Conservation (phyloP, 2,888 invertebrate genomes). For the Sinotaia quadrata region DNA sequence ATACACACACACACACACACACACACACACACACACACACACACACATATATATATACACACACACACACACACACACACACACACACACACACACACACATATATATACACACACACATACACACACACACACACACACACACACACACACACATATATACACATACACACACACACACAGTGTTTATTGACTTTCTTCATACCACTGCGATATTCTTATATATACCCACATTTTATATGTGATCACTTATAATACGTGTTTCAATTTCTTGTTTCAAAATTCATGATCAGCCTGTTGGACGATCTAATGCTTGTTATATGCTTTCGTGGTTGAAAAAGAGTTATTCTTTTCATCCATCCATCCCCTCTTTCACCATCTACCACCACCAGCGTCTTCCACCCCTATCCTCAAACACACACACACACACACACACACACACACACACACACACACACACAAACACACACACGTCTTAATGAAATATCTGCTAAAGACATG, state of each 20-base stretch:
- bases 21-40: constrained; percentile 4
- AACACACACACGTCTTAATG: too few species aligned
- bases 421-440: background rate
- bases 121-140: constrained; percentile 7
- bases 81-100: constrained; percentile 11
- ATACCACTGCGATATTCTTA: background rate
- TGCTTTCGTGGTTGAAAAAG: too few species aligned
- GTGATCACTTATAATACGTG: too few species aligned
- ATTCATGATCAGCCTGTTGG: too few species aligned
- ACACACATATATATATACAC: background rate
- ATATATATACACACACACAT: background rate
- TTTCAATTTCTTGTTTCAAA: too few species aligned
- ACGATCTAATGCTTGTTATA: too few species aligned
- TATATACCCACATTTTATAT: background rate
- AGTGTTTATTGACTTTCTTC: background rate
- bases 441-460: background rate
- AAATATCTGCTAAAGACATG: too few species aligned
- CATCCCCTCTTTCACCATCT: background rate
- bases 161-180: constrained; percentile 3
- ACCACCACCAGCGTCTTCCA: background rate
- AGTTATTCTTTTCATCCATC: background rate
- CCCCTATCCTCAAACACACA: background rate
- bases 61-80: constrained; percentile 11
- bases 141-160: background rate
- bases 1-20: background rate